phyloP scores from a whole-genome alignment of 2,113 vertebrate species.

The Galeopterus variegatus region DNA sequence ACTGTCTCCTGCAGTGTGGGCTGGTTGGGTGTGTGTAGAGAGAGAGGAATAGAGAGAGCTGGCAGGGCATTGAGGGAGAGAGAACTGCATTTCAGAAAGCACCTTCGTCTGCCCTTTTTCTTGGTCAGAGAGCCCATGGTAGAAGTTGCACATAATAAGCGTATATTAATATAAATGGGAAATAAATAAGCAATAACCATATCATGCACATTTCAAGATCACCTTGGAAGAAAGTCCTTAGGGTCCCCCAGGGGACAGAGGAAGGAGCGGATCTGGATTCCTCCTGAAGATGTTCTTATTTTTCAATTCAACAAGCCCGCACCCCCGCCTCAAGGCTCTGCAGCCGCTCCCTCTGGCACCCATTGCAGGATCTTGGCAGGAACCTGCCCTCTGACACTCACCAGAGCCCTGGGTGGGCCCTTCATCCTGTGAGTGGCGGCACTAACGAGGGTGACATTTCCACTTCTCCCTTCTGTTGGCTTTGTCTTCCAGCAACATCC shows the following conservation, averaged over 20 bases:
- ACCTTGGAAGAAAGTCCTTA: constrained; percentile 69
- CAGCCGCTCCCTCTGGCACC: not conserved
- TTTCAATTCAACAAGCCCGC: not conserved
- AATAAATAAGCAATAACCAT: constrained; percentile 82
- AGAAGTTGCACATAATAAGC: constrained; percentile 58
- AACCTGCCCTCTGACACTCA: constrained; percentile 59
- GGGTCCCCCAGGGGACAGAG: not conserved
- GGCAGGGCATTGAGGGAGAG: not conserved
- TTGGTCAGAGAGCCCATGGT: constrained; percentile 50
- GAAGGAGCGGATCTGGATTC: not conserved
- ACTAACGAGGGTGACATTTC: constrained; percentile 80
- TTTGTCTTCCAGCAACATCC: constrained; percentile 63
- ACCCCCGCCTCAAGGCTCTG: not conserved
- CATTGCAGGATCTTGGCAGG: not conserved
- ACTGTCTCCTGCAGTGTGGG: not conserved
- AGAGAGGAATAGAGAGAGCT: not conserved
- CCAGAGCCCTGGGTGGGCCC: not conserved
- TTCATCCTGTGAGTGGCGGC: not conserved
- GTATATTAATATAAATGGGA: constrained; percentile 83
- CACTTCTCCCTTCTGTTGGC: constrained; percentile 40
- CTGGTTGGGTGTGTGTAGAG: no score
- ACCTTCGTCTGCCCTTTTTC: constrained; percentile 71
- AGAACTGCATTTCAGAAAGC: not conserved
- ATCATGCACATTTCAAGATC: constrained; percentile 63
- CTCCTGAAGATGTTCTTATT: not conserved